These are phyloP conservation scores for Reticulitermes speratus DNA, from an alignment of 1,140 invertebrate genomes.

Conservation along the genomic window DNA sequence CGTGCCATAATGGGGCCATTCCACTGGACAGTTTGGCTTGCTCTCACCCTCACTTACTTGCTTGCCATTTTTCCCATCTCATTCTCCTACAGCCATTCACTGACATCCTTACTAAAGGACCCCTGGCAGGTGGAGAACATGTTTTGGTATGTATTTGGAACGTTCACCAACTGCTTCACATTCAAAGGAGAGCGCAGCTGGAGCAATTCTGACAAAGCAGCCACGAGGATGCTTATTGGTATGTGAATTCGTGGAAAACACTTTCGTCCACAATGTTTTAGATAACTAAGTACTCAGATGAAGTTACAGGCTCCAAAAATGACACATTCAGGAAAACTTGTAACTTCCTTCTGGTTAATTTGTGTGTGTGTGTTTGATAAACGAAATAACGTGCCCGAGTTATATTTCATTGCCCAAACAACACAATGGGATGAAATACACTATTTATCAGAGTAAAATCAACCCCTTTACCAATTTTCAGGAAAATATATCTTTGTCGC, in stretches of 20 bases:
- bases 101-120: constrained; percentile 61
- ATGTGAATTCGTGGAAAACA: constrained; percentile 32
- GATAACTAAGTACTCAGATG: no score
- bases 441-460: no score
- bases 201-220: constrained; percentile 64
- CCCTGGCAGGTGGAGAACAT: constrained; percentile 43
- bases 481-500: no score
- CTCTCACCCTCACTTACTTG: constrained; percentile 66
- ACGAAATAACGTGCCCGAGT: no score
- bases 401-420: no score
- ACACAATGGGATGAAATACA: no score
- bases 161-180: constrained; percentile 75
- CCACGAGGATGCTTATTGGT: constrained; percentile 69
- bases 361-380: no score
- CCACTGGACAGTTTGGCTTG: constrained; percentile 72
- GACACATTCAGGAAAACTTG: no score
- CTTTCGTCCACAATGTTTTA: no score
- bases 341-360: no score
- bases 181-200: constrained; percentile 66
- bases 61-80: constrained; percentile 67
- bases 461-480: no score
- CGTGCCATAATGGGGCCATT: constrained; percentile 79
- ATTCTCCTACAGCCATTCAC: constrained; percentile 64
- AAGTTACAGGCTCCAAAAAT: no score
- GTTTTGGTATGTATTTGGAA: constrained; percentile 69